phyloP scores from a whole-genome alignment of 2,113 vertebrate genomes.

The Pituophis catenifer region DNA sequence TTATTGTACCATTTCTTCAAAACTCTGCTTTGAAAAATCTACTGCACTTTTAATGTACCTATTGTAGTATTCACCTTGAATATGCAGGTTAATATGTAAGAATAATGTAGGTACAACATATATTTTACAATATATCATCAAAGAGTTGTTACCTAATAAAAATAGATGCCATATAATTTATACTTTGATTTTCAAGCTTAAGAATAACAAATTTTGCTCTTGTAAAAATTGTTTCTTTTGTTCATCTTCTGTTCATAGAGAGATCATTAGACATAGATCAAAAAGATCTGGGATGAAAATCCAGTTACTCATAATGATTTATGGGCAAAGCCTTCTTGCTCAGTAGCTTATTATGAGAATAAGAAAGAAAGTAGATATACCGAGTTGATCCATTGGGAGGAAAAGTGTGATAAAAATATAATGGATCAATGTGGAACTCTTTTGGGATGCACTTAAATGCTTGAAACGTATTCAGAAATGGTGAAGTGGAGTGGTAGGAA shows the following conservation, averaged over 20 bases:
- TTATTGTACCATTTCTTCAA: not conserved
- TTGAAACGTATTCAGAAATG: not conserved
- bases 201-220: not conserved
- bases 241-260: not conserved
- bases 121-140: not conserved
- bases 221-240: not conserved
- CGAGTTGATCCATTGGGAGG: not conserved
- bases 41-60: not conserved
- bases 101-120: not conserved
- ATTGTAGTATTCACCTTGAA: not conserved
- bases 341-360: not conserved
- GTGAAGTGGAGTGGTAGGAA: not conserved
- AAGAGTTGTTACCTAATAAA: not conserved
- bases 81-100: not conserved
- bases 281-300: not conserved
- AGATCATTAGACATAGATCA: not conserved
- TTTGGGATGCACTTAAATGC: not conserved
- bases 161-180: not conserved
- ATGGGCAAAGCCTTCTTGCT: not conserved
- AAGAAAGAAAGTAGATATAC: not conserved
- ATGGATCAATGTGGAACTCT: not conserved
- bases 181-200: not conserved
- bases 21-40: not conserved
- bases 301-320: not conserved
- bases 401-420: not conserved